A percentile compares a stretch with the other conserved stretches of the same genome.
Evolutionary conservation across 2,113 vertebrate genomes (phyloP).

Genomic region (Odocoileus hemionus): DNA sequence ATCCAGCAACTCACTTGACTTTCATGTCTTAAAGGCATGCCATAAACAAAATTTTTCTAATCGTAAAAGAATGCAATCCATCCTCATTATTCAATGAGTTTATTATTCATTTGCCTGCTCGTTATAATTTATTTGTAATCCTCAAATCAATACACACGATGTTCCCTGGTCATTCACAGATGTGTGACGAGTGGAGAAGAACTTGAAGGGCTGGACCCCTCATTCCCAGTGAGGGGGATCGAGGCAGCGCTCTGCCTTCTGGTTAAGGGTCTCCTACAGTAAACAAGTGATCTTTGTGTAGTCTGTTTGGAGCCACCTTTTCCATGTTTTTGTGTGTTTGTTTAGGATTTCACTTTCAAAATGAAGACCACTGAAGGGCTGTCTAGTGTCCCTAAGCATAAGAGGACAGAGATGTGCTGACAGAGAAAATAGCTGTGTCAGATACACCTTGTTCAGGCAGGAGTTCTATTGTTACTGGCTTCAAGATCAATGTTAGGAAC

Average conservation of each 20-base stretch:
- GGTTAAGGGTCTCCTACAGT: neutral
- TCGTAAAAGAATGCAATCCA: neutral
- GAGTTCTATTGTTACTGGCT: neutral
- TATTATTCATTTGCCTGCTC: neutral
- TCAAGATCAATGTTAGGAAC: neutral
- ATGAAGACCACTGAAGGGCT: neutral
- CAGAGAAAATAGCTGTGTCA: neutral
- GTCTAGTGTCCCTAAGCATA: neutral
- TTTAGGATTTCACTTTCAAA: neutral
- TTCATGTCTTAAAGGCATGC: neutral
- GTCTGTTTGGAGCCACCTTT: neutral
- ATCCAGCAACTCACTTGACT: neutral
- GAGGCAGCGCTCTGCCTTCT: neutral
- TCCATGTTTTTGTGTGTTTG: neutral
- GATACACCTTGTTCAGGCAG: neutral
- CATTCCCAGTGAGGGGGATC: neutral
- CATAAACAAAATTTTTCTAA: conserved; percentile 28
- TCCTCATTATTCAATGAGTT: neutral
- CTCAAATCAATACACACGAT: neutral
- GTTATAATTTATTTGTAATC: neutral
- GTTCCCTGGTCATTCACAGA: neutral
- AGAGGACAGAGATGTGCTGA: neutral
- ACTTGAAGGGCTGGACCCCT: too few species aligned
- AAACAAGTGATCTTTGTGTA: neutral
- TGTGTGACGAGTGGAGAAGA: neutral